phyloP scores from a whole-genome alignment of 2,113 vertebrate genomes.

The Psophia crepitans region DNA sequence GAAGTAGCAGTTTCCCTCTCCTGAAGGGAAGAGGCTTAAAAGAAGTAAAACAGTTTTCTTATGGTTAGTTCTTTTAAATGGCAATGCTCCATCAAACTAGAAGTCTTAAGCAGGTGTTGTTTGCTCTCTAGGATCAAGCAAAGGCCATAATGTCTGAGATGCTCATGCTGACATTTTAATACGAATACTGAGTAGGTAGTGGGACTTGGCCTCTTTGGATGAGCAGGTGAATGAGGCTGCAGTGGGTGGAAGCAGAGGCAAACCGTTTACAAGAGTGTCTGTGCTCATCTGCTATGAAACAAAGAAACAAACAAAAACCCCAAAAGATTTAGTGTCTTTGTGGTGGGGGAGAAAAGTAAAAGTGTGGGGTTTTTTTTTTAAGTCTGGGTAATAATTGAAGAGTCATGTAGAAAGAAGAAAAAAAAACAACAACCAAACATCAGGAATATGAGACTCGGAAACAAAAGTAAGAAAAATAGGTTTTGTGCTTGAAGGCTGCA shows the following conservation, averaged over 20 bases:
- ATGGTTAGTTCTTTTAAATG: not conserved
- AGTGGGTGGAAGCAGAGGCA: not conserved
- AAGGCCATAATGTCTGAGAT: not conserved
- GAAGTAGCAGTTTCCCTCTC: not conserved
- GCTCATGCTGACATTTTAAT: not conserved
- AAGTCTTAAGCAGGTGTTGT: not conserved
- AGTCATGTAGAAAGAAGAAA: not conserved
- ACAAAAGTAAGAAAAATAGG: not conserved
- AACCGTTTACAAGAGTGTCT: not conserved
- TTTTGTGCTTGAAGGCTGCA: not conserved
- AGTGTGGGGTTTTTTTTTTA: no score
- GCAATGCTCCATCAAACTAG: not conserved
- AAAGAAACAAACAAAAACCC: not conserved
- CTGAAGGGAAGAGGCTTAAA: not conserved
- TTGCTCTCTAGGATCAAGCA: not conserved
- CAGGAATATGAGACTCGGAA: not conserved
- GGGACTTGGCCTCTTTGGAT: not conserved
- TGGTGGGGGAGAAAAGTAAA: not conserved
- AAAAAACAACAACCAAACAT: not conserved
- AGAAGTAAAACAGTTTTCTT: not conserved
- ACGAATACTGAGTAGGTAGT: not conserved
- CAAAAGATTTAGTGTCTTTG: not conserved
- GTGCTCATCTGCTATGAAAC: not conserved
- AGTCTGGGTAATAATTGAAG: not conserved
- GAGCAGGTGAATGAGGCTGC: not conserved